Percentiles rank a stretch among this genome's conserved stretches.
Conservation (phyloP, 2,113 vertebrate genomes). For the Budorcas taxicolor region DNA sequence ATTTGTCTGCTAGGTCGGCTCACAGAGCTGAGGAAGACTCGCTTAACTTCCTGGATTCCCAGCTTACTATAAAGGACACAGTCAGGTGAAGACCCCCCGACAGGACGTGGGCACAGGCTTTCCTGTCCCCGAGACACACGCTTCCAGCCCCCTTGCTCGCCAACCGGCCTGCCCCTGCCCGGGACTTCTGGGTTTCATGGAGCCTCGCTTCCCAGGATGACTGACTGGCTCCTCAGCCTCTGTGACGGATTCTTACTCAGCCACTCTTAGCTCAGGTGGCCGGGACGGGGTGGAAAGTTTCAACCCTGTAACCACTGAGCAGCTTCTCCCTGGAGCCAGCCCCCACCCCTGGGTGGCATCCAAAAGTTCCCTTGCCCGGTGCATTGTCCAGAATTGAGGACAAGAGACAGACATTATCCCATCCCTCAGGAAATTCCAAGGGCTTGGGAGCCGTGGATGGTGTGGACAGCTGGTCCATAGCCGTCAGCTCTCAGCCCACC, state of each 20-base stretch:
- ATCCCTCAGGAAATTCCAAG: neutral
- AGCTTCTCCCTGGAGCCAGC: neutral
- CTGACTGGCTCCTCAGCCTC: neutral
- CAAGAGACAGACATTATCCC: neutral
- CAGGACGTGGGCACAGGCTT: neutral
- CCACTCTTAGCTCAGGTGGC: neutral
- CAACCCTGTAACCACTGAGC: neutral
- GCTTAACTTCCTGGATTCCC: neutral
- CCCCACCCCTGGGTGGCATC: neutral
- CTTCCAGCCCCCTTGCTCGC: neutral
- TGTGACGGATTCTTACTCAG: rapidly evolving
- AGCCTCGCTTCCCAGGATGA: neutral
- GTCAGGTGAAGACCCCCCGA: neutral
- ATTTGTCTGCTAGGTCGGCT: neutral
- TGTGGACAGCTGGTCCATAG: neutral
- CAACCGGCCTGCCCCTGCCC: neutral
- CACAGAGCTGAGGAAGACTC: neutral
- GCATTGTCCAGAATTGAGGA: neutral
- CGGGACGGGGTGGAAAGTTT: neutral
- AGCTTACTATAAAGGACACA: neutral
- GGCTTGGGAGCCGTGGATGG: neutral
- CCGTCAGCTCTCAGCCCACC: rapidly evolving
- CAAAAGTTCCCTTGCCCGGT: neutral
- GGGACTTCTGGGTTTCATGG: neutral
- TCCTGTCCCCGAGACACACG: too few species aligned